A percentile compares a stretch with the other conserved stretches of the same genome.
These are phyloP conservation scores for Oplegnathus fasciatus DNA, from an alignment of 2,113 vertebrate genomes.

Conservation along the genomic window DNA sequence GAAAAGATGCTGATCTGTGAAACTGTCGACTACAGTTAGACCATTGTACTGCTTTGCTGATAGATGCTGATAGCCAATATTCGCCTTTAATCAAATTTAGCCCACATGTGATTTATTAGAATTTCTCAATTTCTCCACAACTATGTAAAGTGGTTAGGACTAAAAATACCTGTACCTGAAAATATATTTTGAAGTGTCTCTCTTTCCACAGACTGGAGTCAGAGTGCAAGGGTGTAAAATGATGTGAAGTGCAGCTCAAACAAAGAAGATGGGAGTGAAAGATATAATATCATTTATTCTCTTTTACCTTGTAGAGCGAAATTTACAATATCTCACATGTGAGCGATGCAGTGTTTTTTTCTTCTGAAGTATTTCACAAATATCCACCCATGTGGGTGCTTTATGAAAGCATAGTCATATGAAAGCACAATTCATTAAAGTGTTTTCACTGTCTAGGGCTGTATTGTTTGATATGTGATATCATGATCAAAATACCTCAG, in stretches of 20 bases:
- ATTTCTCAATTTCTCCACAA: not conserved
- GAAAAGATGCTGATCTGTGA: not conserved
- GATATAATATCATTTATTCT: too few relatives aligned
- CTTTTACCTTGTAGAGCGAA: too few relatives aligned
- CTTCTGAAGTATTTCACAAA: too few relatives aligned
- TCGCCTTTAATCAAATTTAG: not conserved
- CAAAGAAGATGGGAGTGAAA: too few relatives aligned
- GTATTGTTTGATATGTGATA: not conserved
- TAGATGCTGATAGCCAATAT: not conserved
- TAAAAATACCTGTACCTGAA: not conserved
- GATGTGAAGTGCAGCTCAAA: too few relatives aligned
- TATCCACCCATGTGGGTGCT: too few relatives aligned
- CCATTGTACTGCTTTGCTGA: not conserved
- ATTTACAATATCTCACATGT: too few relatives aligned
- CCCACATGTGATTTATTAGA: not conserved
- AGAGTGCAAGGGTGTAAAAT: too few relatives aligned
- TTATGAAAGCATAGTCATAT: too few relatives aligned
- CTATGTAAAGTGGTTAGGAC: not conserved
- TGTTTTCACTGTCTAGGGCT: not conserved
- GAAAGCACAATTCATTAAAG: not conserved
- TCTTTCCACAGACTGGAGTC: too few relatives aligned
- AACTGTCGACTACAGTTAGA: not conserved
- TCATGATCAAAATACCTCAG: not conserved
- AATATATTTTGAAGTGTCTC: too few relatives aligned
- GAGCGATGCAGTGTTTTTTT: too few relatives aligned